A percentile compares a stretch with the other conserved stretches of the same genome.
Conservation (phyloP, 2,113 vertebrate genomes). For the Sisor rabdophorus region DNA sequence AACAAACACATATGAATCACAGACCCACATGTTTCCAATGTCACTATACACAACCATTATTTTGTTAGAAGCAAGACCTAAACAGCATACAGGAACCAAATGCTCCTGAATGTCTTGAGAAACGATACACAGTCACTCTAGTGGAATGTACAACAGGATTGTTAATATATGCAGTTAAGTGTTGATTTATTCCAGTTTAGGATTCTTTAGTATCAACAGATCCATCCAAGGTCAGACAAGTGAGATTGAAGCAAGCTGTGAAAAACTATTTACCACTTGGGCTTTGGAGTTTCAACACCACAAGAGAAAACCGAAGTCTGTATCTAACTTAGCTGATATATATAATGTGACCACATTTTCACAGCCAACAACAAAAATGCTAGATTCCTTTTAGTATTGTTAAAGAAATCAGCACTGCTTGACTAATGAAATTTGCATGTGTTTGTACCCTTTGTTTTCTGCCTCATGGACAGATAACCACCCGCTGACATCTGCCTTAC, state of each 20-base stretch:
- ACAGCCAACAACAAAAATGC: neutral
- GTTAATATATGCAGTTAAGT: constrained; percentile 7
- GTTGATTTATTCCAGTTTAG: neutral
- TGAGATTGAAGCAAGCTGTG: constrained; percentile 9
- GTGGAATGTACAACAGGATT: neutral
- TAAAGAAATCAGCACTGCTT: neutral
- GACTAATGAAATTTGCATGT: neutral
- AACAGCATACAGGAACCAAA: constrained; percentile 3
- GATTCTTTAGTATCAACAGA: constrained; percentile 17
- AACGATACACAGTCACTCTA: neutral
- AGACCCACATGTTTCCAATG: constrained; percentile 2
- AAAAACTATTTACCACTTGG: constrained; percentile 3
- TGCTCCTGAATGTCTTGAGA: neutral
- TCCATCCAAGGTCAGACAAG: constrained; percentile 5
- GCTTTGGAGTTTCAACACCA: neutral
- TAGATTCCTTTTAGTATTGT: neutral
- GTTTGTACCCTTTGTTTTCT: constrained; percentile 11
- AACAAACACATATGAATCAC: constrained; percentile 16
- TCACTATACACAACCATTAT: neutral
- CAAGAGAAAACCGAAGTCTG: neutral
- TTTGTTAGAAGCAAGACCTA: neutral
- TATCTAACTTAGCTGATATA: neutral
- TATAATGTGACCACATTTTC: neutral
- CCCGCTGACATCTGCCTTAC: neutral
- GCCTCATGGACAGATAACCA: constrained; percentile 19